These are phyloP conservation scores for Perognathus longimembris DNA, from an alignment of 2,113 vertebrate species.

Conservation along the genomic window DNA sequence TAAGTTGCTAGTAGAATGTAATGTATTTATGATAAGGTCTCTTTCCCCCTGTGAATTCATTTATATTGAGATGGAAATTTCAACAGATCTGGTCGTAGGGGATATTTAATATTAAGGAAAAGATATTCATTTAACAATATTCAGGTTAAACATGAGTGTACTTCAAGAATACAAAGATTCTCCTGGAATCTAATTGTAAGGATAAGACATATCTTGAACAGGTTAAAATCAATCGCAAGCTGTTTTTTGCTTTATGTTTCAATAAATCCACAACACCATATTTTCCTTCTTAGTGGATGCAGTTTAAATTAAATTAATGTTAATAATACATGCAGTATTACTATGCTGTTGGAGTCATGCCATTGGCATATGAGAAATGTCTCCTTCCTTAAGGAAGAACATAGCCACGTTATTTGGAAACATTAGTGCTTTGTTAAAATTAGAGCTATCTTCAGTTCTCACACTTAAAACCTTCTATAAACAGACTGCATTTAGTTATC, in stretches of 20 bases:
- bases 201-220: not conserved
- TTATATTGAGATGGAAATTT: constrained; percentile 43
- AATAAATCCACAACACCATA: not conserved
- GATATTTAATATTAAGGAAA: constrained; percentile 35
- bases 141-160: constrained; percentile 14
- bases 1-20: constrained; percentile 17
- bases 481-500: constrained; percentile 6
- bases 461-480: constrained; percentile 58
- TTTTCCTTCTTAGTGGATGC: not conserved
- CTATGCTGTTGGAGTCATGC: not conserved
- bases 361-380: not conserved
- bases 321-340: not conserved
- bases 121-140: constrained; percentile 28
- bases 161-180: not conserved
- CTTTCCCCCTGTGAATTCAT: not conserved
- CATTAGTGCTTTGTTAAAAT: constrained; percentile 37
- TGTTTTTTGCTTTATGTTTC: constrained; percentile 15
- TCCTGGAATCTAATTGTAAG: constrained; percentile 38
- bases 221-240: constrained; percentile 13
- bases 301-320: constrained; percentile 34
- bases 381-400: not conserved
- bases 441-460: constrained; percentile 31
- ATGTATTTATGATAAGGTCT: constrained; percentile 27
- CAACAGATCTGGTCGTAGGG: not conserved
- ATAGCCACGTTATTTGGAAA: not conserved